Evolutionary conservation across 2,888 invertebrate genomes (phyloP), one percentile per base, ranked within the genome.

Genomic region (Idaea straminata): DNA sequence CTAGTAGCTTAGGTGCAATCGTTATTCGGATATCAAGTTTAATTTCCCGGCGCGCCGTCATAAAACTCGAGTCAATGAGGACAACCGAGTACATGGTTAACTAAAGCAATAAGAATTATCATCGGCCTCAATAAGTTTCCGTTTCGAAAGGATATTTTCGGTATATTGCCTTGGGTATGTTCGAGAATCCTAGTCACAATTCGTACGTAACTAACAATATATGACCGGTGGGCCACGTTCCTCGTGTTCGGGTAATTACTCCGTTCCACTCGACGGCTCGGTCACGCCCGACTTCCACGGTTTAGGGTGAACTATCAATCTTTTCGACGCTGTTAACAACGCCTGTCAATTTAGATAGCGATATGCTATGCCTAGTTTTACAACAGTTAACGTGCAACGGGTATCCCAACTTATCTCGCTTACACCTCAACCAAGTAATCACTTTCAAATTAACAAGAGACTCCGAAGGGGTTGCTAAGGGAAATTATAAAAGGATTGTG

Each of bases 281-380:
- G 74, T 63, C 71, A 72, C 73, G 76, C 72, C 72, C 71, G 71
- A 70, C 60, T 71, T 63, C 68, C 61, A 61, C 63, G 66, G 65
- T 61, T 68, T 68, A 65, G 69, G 72, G 74, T 74, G 74, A 76
- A 69, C 70, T 73, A 75, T 77, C 76, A 78, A 72, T 72, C 74
- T 64, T 59, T 68, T 66, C 69, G 70, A 66, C 67, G 60, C 69
- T 73, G 68, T 65, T 64, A 71, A 62, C 63, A 63, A 62, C 57
- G 35, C 5, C 38, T 65, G 74, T 71, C 65, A 62, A 75, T 74
- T 73, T 36, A 64, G 63, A 71, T 72, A 65, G 68, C 67, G 59
- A 59, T 59, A 66, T 61, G 59, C 59, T 59, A 66, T 61, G n/a
- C 15, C 64, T 62, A 59, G 34, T 64, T 67, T 66, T 64, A 58